Evolutionary conservation across 2,888 invertebrate species (phyloP), one percentile per base, ranked within the genome.

Genomic region (Teleogryllus oceanicus): DNA sequence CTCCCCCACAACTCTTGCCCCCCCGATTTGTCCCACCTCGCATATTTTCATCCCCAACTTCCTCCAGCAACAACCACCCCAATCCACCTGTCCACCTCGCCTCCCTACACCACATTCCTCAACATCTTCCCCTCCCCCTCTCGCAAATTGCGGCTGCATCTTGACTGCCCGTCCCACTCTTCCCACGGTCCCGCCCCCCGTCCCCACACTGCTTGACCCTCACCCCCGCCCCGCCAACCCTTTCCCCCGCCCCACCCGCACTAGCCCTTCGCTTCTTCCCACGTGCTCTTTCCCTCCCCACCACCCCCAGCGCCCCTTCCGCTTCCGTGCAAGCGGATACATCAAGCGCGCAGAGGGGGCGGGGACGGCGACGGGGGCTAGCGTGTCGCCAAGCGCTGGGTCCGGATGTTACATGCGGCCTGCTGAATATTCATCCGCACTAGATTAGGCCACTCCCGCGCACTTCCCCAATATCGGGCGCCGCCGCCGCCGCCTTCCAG

Each of bases 321-420:
- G 62, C n/a, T 62, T 62, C 62, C 62, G 62, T 62, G 62, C 62
- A 62, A 62, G n/a, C 62, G 62, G 62, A 62, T 62, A 62, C 62
- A 62, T 18, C n/a, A n/a, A 62, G 62, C 16, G n/a, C 62, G n/a
- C 8, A 2, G 62, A 2, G 62, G 62, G 62, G n/a, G 11, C 8
- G 62, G 62, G n/a, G 62, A 3, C 62, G 62, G 62, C 13, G 62
- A n/a, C 13, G 62, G n/a, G 62, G 62, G 62, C 62, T 62, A 62
- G 62, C 62, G 62, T 62, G 62, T 62, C 62, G 62, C 62, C 62
- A n/a, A 62, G 62, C 62, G 62, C 62, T 62, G 16, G 16, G 11
- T 18, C 62, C 62, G 62, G 62, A 62, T 62, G 62, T 62, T 18
- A 62, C 62, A 62, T 62, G 62, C 62, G 62, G 62, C 62, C 62